Evolutionary conservation across 2,113 vertebrate genomes (phyloP).

Genomic region (Epinephelus moara): DNA sequence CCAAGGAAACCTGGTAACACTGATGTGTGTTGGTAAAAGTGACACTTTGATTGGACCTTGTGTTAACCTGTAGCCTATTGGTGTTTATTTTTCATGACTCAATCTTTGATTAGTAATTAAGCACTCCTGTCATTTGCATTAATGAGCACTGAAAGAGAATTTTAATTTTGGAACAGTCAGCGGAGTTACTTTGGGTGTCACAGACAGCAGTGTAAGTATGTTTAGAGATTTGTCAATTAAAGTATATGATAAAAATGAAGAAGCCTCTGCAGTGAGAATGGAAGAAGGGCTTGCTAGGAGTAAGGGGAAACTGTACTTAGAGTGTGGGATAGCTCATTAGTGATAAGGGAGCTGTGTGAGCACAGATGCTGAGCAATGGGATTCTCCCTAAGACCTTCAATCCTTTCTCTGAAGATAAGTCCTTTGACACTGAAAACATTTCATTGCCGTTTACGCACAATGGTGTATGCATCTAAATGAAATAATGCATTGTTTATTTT

Average conservation of each 20-base stretch:
- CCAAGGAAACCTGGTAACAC: not conserved
- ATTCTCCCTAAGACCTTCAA: slow-evolving; percentile 45
- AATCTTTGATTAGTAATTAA: slow-evolving; percentile 9
- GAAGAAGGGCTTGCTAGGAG: slow-evolving; percentile 7
- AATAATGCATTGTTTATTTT: not conserved
- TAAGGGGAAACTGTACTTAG: slow-evolving; percentile 11
- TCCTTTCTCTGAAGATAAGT: slow-evolving; percentile 36
- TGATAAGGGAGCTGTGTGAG: slow-evolving; percentile 27
- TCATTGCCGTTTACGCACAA: not conserved
- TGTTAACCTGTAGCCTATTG: not conserved
- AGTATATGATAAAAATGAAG: slow-evolving; percentile 16
- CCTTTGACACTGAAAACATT: slow-evolving; percentile 34
- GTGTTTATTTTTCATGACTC: slow-evolving; percentile 3
- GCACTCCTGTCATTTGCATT: not conserved
- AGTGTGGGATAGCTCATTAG: slow-evolving; percentile 42
- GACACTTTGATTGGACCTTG: slow-evolving; percentile 1
- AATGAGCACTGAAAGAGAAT: not conserved
- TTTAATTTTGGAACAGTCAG: not conserved
- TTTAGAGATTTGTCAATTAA: slow-evolving; percentile 16
- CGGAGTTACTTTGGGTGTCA: not conserved
- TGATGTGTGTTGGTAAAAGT: not conserved
- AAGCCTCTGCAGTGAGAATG: not conserved
- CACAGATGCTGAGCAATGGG: slow-evolving; percentile 42
- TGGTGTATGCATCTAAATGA: not conserved
- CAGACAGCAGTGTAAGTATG: not conserved